phyloP scores from a whole-genome alignment of 2,888 invertebrate species.

The Melitaea athalia region DNA sequence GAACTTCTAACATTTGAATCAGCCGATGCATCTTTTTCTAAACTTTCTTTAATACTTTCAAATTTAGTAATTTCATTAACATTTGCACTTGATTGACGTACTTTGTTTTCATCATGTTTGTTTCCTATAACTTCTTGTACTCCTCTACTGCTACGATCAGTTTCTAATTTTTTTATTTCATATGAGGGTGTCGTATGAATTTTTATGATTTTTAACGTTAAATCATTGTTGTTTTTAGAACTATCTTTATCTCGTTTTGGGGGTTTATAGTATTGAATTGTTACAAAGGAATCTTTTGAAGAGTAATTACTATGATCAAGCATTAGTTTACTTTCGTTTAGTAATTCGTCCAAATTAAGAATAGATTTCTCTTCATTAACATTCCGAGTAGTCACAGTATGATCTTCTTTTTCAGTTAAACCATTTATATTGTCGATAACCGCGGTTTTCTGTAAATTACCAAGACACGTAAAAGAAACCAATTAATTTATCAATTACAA shows the following conservation, averaged over 20 bases:
- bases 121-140: neutral
- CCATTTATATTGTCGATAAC: neutral
- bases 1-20: too few relatives aligned
- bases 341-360: conserved; percentile 1
- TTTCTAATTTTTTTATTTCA: neutral
- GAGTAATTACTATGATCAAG: neutral
- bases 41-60: neutral
- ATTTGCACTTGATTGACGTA: neutral
- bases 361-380: neutral
- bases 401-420: neutral
- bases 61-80: neutral
- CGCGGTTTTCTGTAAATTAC: neutral
- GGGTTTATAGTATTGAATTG: conserved; percentile 12
- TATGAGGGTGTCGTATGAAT: neutral
- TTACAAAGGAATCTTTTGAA: neutral
- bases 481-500: neutral
- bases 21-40: too few relatives aligned
- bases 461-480: neutral
- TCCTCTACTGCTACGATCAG: neutral
- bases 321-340: conserved; percentile 10
- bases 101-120: neutral
- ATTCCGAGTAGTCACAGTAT: neutral
- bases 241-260: neutral
- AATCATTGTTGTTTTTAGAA: neutral
- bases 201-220: neutral